phyloP scores from a whole-genome alignment of 2,797 vertebrate genomes.

The Anableps anableps region DNA sequence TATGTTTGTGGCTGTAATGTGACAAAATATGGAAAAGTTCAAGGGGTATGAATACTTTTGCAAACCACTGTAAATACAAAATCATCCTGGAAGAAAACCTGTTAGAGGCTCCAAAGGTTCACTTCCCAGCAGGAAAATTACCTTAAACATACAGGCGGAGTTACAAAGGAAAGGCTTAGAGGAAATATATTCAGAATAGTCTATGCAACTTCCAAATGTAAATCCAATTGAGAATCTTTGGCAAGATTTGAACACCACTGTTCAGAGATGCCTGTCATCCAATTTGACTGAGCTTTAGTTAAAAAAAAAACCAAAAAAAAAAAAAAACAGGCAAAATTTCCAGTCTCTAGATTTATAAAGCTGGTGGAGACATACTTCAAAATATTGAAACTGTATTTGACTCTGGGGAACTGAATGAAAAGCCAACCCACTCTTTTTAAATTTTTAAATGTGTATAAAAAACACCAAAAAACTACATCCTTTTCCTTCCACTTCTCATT shows the following conservation, averaged over 20 bases:
- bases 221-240: neutral
- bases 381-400: neutral
- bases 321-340: neutral
- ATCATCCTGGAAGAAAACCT: neutral
- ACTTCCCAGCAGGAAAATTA: neutral
- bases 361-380: neutral
- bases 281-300: neutral
- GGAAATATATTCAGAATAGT: neutral
- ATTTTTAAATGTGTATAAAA: neutral
- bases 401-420: neutral
- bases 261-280: neutral
- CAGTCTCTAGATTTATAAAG: neutral
- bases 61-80: neutral
- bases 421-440: neutral
- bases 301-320: neutral
- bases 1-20: too few relatives aligned
- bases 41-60: too few relatives aligned
- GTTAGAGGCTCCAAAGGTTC: neutral
- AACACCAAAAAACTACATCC: neutral
- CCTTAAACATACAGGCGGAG: neutral
- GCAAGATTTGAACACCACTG: neutral
- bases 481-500: neutral
- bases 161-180: neutral
- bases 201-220: neutral
- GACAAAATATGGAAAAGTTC: too few relatives aligned